Evolutionary conservation across 2,888 invertebrate species (phyloP).

Genomic region (Mamestra brassicae): DNA sequence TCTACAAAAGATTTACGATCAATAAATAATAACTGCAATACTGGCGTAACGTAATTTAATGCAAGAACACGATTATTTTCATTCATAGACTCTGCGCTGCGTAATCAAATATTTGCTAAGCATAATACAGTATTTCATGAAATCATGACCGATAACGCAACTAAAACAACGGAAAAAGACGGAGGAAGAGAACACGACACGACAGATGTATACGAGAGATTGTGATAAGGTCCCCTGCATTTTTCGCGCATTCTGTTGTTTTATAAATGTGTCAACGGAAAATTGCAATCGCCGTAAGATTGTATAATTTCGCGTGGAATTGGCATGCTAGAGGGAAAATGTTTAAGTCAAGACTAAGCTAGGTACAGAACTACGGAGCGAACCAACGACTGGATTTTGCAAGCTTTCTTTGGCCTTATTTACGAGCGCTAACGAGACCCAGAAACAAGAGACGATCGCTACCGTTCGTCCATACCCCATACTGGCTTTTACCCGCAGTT

Average conservation of each 20-base stretch:
- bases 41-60: slow-evolving; percentile 32
- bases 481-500: not conserved
- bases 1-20: slow-evolving; percentile 41
- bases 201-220: not conserved
- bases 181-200: not conserved
- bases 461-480: slow-evolving; percentile 10
- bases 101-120: slow-evolving; percentile 35
- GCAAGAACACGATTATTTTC: slow-evolving; percentile 40
- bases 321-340: slow-evolving; percentile 12
- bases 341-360: slow-evolving; percentile 19
- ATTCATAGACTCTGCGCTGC: slow-evolving; percentile 37
- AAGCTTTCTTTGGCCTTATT: slow-evolving; percentile 55
- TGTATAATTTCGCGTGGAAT: not conserved
- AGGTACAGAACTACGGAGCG: slow-evolving; percentile 4
- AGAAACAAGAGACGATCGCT: slow-evolving; percentile 7
- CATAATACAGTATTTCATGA: slow-evolving; percentile 17
- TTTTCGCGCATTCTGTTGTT: not conserved
- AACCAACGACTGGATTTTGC: slow-evolving; percentile 33
- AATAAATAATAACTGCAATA: slow-evolving; percentile 42
- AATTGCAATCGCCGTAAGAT: no score
- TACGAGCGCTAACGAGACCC: slow-evolving; percentile 21
- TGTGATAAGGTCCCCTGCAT: not conserved
- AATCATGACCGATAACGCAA: slow-evolving; percentile 21
- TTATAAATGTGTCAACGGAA: no score
- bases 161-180: slow-evolving; percentile 1